Evolutionary conservation across 2,888 invertebrate genomes (phyloP), one percentile per base, ranked within the genome.

Genomic region (Molorchus minor): DNA sequence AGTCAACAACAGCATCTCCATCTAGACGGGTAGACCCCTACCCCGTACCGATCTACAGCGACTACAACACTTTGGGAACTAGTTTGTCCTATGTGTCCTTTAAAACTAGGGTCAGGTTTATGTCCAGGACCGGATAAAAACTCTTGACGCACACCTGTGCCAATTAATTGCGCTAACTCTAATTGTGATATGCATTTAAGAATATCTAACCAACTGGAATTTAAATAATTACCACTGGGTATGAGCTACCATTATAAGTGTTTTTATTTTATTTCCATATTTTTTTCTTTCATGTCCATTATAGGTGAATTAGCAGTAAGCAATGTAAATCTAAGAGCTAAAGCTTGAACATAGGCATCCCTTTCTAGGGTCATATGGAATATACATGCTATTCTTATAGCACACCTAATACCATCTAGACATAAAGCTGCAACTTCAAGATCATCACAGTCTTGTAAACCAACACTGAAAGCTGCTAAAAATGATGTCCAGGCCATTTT

Each of bases 401-500:
- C 97, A 82, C 96, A 98, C 40, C 72, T 58, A 30, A 99, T 97
- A 10, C 99, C 99, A 78, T 98, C 97, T 55, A 99, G 84, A 78
- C 99, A 99, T 17, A 96, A 83, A 1, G 92, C 89, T 12, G 98
- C 97, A 54, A 99, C 97, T 82, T 96, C 96, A 0, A 92, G 89
- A 82, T 99, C 98, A 79, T 99, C 98, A 78, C 97, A 98, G 79
- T 97, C 97, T 80, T 99, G 98, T 20, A 77, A 61, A 0, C 98
- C 98, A 1, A 99, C 96, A 70, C 97, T 96, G 78, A 99, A 99
- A 0, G 99, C 98, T 1, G 99, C 99, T 55, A 99, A 83, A 80
- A 98, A 98, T 7, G 98, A 96, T 0, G 98, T 98, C 99, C 99
- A 99, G 0, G 98, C 97, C 87, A 98, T 94, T 86, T 98, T 98